phyloP scores from a whole-genome alignment of 2,888 invertebrate species.

The Aphrophora alni region DNA sequence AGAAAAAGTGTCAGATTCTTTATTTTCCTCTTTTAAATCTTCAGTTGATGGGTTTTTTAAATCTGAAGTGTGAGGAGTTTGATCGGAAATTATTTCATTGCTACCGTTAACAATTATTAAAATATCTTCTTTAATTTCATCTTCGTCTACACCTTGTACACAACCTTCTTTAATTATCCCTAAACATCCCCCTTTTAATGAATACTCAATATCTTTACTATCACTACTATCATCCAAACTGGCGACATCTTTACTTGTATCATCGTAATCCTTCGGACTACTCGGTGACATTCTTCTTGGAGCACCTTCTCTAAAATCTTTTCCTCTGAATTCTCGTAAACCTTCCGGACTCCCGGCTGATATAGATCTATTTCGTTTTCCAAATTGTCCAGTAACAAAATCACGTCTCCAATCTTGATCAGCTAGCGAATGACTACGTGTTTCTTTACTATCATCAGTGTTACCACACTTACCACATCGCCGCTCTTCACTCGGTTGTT shows the following conservation, averaged over 20 bases:
- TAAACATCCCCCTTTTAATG: constrained; percentile 24
- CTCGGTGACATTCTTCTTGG: constrained; percentile 32
- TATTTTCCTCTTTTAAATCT: constrained; percentile 19
- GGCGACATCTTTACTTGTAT: constrained; percentile 25
- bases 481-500: constrained; percentile 36
- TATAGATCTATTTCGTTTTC: constrained; percentile 33
- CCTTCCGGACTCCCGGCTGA: constrained; percentile 40
- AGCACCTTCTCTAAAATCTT: constrained; percentile 23
- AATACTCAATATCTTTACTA: constrained; percentile 24
- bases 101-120: constrained; percentile 34
- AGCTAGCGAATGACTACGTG: constrained; percentile 33
- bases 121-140: constrained; percentile 34
- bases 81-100: constrained; percentile 11
- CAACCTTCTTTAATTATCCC: constrained; percentile 40
- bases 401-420: constrained; percentile 39
- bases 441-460: constrained; percentile 35
- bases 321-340: constrained; percentile 34
- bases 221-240: constrained; percentile 34
- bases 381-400: constrained; percentile 33
- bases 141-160: constrained; percentile 34
- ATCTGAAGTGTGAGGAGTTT: not conserved
- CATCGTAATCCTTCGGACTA: constrained; percentile 36
- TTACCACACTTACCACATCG: constrained; percentile 26
- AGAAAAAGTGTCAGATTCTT: constrained; percentile 12
- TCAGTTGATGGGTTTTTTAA: constrained; percentile 12